Evolutionary conservation across 2,888 invertebrate genomes (phyloP).

Genomic region (Noctua pronuba): DNA sequence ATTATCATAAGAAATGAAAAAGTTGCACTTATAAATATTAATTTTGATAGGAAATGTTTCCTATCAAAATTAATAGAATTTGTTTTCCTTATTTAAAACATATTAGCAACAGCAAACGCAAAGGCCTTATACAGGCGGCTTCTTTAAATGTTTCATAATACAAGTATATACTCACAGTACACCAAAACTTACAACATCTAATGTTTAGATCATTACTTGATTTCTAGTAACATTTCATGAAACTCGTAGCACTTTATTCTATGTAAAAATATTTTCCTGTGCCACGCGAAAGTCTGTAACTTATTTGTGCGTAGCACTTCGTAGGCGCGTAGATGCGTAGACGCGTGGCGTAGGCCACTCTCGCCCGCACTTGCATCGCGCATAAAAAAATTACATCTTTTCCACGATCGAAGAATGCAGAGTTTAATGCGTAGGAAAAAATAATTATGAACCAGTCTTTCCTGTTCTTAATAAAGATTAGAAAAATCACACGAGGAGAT

Average conservation of each 20-base stretch:
- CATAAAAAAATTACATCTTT: slow-evolving; percentile 20
- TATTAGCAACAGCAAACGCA: not conserved
- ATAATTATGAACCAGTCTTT: slow-evolving; percentile 52
- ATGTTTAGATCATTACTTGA: not conserved
- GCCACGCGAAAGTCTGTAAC: slow-evolving; percentile 4
- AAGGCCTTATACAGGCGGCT: not conserved
- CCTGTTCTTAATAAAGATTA: slow-evolving; percentile 47
- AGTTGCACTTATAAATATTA: slow-evolving; percentile 18
- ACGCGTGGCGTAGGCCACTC: slow-evolving; percentile 28
- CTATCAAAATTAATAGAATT: too few species aligned
- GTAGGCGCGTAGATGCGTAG: slow-evolving; percentile 61
- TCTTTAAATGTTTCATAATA: not conserved
- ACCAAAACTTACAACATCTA: not conserved
- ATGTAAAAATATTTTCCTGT: not conserved
- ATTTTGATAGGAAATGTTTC: slow-evolving; percentile 6
- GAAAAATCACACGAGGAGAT: slow-evolving; percentile 39
- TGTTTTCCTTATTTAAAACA: not conserved
- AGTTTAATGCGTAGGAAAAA: slow-evolving; percentile 25
- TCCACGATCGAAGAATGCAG: slow-evolving; percentile 22
- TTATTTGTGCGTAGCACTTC: slow-evolving; percentile 57
- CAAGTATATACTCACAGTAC: not conserved
- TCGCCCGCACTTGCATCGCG: slow-evolving; percentile 6
- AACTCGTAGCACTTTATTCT: not conserved
- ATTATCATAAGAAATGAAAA: slow-evolving; percentile 35
- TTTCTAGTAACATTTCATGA: not conserved